Base-by-base conservation (phyloP, 2,797 vertebrate genomes). In the Anguilla obscura region DNA sequence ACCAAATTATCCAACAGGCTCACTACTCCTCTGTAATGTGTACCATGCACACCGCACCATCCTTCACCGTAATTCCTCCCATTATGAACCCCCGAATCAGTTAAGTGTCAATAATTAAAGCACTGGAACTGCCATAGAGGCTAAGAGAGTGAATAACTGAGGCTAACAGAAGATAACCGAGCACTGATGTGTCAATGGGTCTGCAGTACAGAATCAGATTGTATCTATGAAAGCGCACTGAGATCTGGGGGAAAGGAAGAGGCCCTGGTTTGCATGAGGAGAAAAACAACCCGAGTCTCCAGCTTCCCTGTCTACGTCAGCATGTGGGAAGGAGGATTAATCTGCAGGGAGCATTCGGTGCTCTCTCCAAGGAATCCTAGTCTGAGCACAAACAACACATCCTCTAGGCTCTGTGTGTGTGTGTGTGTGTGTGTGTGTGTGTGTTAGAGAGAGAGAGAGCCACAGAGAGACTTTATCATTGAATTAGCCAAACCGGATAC, bases 401-500 rank as follows among this genome's bases (percentile, higher is more conserved):
- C 9, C 45, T 82, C 45, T 82, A 82, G 50, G 45, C 21, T 66
- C 36, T 66, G 18, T 85, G 58, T 85, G 30, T 85, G 84, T 63
- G 12, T 86, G 16, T 71, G 24, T 24, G 71, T n/a, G 45, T 86
- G 45, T 50, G 30, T 54, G 36, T 85, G 79, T 52, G 5, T 87
- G 60, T 24, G n/a, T 85, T 18, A 10, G 63, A n/a, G 24, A n/a
- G 63, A n/a, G 24, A n/a, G 63, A n/a, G 63, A 30, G n/a, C 1
- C 6, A 71, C 27, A 71, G 69, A 71, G 69, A 71, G 7, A 71
- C n/a, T 71, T 71, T 71, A 9, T 71, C 30, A 71, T 71, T 71
- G 27, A 27, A 71, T 71, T n/a, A 71, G 69, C 60, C 50, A 63
- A 83, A 87, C 80, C 82, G 27, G 56, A 48, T n/a, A 14, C 76